Evolutionary conservation across 2,888 invertebrate species (phyloP), one percentile per base, ranked within the genome.

Genomic region (Orthosia incerta): DNA sequence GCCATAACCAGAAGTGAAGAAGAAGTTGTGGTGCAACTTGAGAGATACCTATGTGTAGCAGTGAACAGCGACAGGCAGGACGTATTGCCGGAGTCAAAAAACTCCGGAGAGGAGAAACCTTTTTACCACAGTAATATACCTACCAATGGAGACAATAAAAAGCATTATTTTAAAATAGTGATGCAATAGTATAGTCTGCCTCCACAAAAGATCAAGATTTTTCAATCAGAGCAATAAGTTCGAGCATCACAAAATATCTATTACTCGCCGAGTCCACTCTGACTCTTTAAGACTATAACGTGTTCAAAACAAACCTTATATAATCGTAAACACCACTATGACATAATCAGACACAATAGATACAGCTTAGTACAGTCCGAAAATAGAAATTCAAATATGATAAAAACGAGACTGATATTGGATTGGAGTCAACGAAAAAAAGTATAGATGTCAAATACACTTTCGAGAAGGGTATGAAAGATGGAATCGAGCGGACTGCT

Each of bases 321-420:
- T 50, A 59, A 59, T 51, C 5, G 1, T 26, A n/a, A 57, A 50
- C 0, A 57, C 39, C 16, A 23, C 15, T 23, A 18, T 51, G 39
- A 51, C n/a, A 51, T 69, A 69, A 65, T 23, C 64, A 70, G 5
- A 23, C 39, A 39, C 31, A n/a, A n/a, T n/a, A n/a, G n/a, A n/a
- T n/a, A n/a, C n/a, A n/a, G n/a, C n/a, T n/a, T n/a, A n/a, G n/a
- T n/a, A n/a, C n/a, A n/a, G 4, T 12, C 12, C 12, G 39, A 53
- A 12, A 67, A 45, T 45, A 23, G 20, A 20, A 26, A 70, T 23
- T 67, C 39, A 63, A 64, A 39, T 51, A 23, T 3, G 12, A 15
- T 39, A 18, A 39, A 50, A 4, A 20, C 3, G 1, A 50, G 39
- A 9, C 3, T 16, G 45, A 16, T 45, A 15, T 45, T 66, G 15